A percentile compares a stretch with the other conserved stretches of the same genome.
Evolutionary conservation across 2,113 vertebrate species (phyloP).

Genomic region (sheep (Ovis aries)): DNA sequence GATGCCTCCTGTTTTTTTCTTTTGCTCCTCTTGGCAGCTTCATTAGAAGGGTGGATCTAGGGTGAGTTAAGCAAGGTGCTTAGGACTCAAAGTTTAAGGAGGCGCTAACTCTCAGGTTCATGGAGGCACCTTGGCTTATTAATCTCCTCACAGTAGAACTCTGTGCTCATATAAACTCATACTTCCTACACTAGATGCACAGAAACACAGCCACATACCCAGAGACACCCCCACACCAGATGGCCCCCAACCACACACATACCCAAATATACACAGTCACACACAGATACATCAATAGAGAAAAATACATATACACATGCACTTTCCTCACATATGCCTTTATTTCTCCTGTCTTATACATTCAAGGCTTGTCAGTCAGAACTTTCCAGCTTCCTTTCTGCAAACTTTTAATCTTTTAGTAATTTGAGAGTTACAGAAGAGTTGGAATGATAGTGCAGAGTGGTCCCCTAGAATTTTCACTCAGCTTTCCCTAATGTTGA

Average conservation of each 20-base stretch:
- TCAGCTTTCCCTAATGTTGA: background rate
- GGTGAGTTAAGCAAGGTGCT: background rate
- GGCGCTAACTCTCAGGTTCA: background rate
- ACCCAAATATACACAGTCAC: background rate
- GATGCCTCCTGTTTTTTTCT: background rate
- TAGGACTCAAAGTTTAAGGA: background rate
- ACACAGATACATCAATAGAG: background rate
- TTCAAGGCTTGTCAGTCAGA: background rate
- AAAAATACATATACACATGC: background rate
- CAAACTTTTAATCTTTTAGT: background rate
- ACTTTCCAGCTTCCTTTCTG: background rate
- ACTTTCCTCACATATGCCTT: background rate
- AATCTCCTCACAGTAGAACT: background rate
- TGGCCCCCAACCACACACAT: background rate
- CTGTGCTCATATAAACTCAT: background rate
- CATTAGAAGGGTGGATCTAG: background rate
- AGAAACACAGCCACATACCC: background rate
- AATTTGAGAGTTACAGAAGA: background rate
- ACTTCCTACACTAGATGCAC: background rate
- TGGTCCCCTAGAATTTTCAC: no score
- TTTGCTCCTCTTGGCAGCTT: background rate
- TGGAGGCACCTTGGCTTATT: background rate
- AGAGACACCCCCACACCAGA: background rate
- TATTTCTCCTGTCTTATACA: background rate
- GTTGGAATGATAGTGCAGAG: background rate